Percentiles rank a stretch among this genome's conserved stretches.
These are phyloP conservation scores for Clostera curtula DNA, from an alignment of 2,888 invertebrate genomes.

Conservation along the genomic window DNA sequence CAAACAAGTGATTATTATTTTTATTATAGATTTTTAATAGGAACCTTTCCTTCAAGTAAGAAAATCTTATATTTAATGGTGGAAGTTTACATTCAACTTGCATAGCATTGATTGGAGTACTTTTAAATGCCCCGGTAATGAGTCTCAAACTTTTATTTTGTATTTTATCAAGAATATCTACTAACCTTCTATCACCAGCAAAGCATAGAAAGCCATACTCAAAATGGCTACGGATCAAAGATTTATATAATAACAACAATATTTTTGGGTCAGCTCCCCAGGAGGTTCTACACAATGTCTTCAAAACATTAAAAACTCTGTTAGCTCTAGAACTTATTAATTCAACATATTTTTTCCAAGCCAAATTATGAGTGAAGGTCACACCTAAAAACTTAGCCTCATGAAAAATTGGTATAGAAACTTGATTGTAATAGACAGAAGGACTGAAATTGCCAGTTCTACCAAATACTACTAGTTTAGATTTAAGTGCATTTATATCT, in stretches of 20 bases:
- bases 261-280: conserved; percentile 7
- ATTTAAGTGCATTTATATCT: background rate
- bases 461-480: conserved; percentile 2
- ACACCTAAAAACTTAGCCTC: conserved; percentile 3
- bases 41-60: conserved; percentile 3
- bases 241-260: conserved; percentile 7
- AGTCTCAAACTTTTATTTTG: conserved; percentile 4
- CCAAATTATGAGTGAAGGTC: conserved; percentile 1
- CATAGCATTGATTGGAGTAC: conserved; percentile 8
- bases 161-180: conserved; percentile 5
- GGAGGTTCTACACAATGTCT: conserved; percentile 1
- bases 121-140: conserved; percentile 8
- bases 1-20: no score
- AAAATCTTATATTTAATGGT: conserved; percentile 6
- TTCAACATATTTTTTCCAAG: conserved; percentile 2
- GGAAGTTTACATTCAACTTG: conserved; percentile 9
- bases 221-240: conserved; percentile 10
- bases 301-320: conserved; percentile 5
- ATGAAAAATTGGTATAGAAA: conserved; percentile 1
- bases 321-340: conserved; percentile 1
- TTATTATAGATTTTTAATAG: conserved; percentile 5
- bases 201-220: conserved; percentile 10
- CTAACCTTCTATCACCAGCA: conserved; percentile 2
- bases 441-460: background rate
- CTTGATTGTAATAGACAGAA: conserved; percentile 1